Evolutionary conservation across 2,888 invertebrate species (phyloP), one percentile per base, ranked within the genome.

Genomic region (Oscheius sp.): DNA sequence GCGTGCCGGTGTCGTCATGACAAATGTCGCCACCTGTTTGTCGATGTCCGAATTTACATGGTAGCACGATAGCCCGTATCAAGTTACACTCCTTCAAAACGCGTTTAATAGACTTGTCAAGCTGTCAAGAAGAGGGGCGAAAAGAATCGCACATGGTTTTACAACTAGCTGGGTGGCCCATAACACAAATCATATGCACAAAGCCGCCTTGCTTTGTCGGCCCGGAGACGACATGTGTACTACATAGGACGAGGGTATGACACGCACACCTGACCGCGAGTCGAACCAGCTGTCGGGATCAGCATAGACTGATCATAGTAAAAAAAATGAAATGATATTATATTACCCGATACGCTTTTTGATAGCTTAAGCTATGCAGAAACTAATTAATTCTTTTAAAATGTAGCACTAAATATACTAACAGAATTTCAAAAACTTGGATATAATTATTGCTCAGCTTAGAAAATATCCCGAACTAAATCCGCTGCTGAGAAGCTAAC

Each of bases 241-340:
- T 61, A 61, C 61, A 61, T 42, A 45, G 61, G n/a, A 27, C 31
- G 45, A 15, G 45, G 45, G 61, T 27, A 27, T 27, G 45, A 61
- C 42, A 61, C 17, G 61, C 61, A 61, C 61, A 61, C 61, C 61
- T 61, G 61, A 61, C 61, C 61, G 42, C 39, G 45, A 45, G 25
- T n/a, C 31, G 61, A 61, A 25, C 29, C 58, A 58, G 58, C 58
- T 58, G 42, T 58, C 39, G 2, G 2, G 37, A 15, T 17, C 10
- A 2, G 27, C 27, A 10, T 15, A 15, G n/a, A 12, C 29, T 29
- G 50, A 25, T 1, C 48, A 17, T 12, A 25, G 48, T 12, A 48
- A 37, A 37, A 37, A n/a, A n/a, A 37, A 15, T 15, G 37, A 37
- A 37, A 8, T 12, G 37, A 8, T 37, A 15, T n/a, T n/a, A n/a